phyloP scores from a whole-genome alignment of 2,888 invertebrate species.

The Melieria picta region DNA sequence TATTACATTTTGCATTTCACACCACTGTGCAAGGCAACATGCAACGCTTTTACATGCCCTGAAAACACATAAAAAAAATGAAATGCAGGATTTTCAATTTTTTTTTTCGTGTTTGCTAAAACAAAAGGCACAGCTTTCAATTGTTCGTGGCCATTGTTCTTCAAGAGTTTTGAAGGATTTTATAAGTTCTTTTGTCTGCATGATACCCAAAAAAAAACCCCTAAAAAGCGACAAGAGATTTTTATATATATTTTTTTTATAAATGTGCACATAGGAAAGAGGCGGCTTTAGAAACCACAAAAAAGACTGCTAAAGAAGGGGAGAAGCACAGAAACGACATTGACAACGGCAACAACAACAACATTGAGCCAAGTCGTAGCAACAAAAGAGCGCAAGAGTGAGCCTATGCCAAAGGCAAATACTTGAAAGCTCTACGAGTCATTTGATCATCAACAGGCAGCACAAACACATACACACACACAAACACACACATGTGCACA shows the following conservation, averaged over 20 bases:
- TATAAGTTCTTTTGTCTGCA: conserved; percentile 10
- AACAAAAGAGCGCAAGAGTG: conserved; percentile 3
- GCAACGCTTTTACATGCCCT: too few species aligned
- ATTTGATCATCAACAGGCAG: conserved; percentile 36
- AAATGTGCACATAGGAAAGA: background rate
- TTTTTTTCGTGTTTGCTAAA: conserved; percentile 41
- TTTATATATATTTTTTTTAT: background rate
- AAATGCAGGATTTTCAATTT: too few species aligned
- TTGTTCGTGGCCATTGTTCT: conserved; percentile 44
- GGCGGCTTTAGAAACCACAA: background rate
- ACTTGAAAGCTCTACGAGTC: conserved; percentile 26
- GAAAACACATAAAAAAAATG: too few species aligned
- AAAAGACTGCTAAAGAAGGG: background rate
- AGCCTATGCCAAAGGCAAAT: conserved; percentile 30
- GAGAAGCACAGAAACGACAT: too few species aligned
- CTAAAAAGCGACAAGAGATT: background rate
- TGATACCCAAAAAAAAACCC: background rate
- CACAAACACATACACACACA: background rate
- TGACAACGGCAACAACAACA: too few species aligned
- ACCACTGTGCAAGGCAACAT: too few species aligned
- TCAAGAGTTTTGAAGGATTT: conserved; percentile 1
- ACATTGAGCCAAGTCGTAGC: too few species aligned
- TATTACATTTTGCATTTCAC: too few species aligned
- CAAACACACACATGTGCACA: background rate
- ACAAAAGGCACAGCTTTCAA: conserved; percentile 58